Evolutionary conservation across 1,140 invertebrate genomes (phyloP).

Genomic region (Diachasma alloeum): DNA sequence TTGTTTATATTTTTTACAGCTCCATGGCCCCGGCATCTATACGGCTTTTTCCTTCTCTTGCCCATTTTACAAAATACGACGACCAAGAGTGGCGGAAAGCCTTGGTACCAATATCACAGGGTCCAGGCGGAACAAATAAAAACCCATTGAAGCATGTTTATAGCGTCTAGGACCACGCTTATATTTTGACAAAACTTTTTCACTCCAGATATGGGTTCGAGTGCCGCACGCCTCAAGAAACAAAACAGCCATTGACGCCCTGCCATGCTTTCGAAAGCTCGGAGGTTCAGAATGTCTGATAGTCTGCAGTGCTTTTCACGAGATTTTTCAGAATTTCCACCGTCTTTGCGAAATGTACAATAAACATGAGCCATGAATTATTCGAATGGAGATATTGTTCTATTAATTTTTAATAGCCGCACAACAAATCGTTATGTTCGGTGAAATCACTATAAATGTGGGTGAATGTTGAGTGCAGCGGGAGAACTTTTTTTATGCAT

Average conservation of each 20-base stretch:
- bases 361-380: too few species aligned
- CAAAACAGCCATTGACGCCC: slow-evolving; percentile 18
- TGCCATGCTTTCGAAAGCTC: slow-evolving; percentile 8
- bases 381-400: too few species aligned
- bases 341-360: background rate
- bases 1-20: background rate
- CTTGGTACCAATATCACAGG: background rate
- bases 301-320: background rate
- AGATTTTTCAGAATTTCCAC: background rate
- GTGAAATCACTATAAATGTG: too few species aligned
- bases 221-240: slow-evolving; percentile 8
- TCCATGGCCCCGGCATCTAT: background rate
- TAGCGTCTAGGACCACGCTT: background rate
- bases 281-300: background rate
- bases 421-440: too few species aligned
- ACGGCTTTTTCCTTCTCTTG: background rate
- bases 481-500: too few species aligned
- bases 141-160: slow-evolving; percentile 1
- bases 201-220: background rate
- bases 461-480: too few species aligned
- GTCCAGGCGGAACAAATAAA: background rate
- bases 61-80: slow-evolving; percentile 3
- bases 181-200: slow-evolving; percentile 4
- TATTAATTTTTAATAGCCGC: too few species aligned
- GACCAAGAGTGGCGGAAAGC: background rate